Conservation (phyloP, 2,113 vertebrate genomes). For the Eulemur macaco region DNA sequence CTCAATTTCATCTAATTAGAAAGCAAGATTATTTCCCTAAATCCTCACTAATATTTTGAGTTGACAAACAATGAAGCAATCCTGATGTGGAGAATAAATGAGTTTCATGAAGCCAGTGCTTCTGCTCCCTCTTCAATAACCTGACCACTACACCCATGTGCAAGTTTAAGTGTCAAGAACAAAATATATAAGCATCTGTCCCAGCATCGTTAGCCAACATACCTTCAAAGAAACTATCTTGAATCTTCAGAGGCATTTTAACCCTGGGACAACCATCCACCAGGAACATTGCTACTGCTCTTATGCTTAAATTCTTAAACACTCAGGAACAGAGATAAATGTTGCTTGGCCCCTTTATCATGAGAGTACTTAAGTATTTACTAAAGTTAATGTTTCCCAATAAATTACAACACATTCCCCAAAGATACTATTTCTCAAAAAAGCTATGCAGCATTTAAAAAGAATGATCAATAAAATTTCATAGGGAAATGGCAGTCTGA, state of each 20-base stretch:
- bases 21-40: constrained; percentile 60
- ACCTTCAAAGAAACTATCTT: not conserved
- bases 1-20: constrained; percentile 68
- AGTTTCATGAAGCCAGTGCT: constrained; percentile 37
- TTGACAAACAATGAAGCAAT: constrained; percentile 43
- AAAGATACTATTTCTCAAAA: constrained; percentile 37
- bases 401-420: constrained; percentile 30
- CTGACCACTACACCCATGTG: not conserved
- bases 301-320: constrained; percentile 22
- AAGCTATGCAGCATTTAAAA: constrained; percentile 2
- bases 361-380: constrained; percentile 20
- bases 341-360: not conserved
- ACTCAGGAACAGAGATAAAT: not conserved
- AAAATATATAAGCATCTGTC: not conserved
- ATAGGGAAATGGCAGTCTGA: not conserved
- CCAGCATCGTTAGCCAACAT: not conserved
- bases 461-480: not conserved
- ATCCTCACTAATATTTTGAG: constrained; percentile 60
- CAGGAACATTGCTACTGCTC: not conserved
- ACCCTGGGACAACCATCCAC: not conserved
- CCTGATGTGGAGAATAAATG: constrained; percentile 45
- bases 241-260: not conserved
- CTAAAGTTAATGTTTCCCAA: constrained; percentile 11
- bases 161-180: not conserved
- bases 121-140: not conserved